These are phyloP conservation scores for Drosophila simulans DNA, from an alignment of 1,140 invertebrate genomes.

Conservation along the genomic window DNA sequence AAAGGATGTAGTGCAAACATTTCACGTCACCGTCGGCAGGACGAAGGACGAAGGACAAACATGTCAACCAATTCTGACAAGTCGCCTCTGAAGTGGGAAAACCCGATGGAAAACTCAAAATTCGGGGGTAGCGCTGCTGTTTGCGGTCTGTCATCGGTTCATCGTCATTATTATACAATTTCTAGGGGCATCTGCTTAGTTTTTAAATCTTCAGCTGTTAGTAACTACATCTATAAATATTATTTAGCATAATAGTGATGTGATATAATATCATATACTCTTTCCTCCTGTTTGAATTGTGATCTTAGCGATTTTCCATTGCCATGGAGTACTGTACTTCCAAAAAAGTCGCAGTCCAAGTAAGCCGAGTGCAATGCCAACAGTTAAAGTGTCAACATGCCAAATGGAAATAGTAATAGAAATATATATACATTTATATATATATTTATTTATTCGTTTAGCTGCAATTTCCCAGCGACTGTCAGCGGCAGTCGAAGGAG, in stretches of 20 bases:
- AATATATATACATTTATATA: constrained; percentile 52
- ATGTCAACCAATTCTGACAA: constrained; percentile 76
- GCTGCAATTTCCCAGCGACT: constrained; percentile 34
- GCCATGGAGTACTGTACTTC: not conserved
- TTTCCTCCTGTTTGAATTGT: too few relatives aligned
- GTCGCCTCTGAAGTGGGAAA: constrained; percentile 62
- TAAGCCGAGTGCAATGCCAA: constrained; percentile 65
- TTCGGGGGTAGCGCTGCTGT: constrained; percentile 19
- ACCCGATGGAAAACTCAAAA: constrained; percentile 3
- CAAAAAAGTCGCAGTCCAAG: not conserved
- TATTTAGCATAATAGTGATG: too few relatives aligned
- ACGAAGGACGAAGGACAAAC: constrained; percentile 47
- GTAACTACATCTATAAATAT: too few relatives aligned
- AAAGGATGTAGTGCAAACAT: constrained; percentile 79
- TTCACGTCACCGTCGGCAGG: constrained; percentile 27
- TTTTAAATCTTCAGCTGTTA: not conserved
- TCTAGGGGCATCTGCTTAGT: constrained; percentile 11
- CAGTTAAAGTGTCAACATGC: constrained; percentile 65
- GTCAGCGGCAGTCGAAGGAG: constrained; percentile 41
- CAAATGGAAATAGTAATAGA: constrained; percentile 61
- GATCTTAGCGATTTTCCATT: too few relatives aligned
- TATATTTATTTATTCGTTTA: constrained; percentile 65
- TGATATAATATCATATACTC: too few relatives aligned
- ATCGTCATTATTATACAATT: constrained; percentile 25
- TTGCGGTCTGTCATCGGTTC: constrained; percentile 57